These are phyloP conservation scores for Conger conger DNA, from an alignment of 2,113 vertebrate species.

Conservation along the genomic window DNA sequence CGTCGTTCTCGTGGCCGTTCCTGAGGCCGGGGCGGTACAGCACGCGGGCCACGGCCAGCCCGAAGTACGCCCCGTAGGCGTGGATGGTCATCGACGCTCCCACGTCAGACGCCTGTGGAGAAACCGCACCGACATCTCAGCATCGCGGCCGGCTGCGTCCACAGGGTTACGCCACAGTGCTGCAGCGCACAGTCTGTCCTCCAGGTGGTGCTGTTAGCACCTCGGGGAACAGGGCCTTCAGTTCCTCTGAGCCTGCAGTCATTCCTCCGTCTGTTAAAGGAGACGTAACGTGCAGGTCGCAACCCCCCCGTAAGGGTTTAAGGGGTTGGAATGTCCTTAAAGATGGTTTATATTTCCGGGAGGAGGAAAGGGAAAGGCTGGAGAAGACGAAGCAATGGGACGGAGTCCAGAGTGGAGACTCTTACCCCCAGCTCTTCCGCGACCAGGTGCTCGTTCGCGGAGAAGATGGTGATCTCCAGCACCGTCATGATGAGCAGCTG, in stretches of 20 bases:
- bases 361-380: no score
- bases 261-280: background rate
- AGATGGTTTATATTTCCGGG: no score
- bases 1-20: constrained; percentile 77
- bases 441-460: constrained; percentile 83
- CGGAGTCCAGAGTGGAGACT: background rate
- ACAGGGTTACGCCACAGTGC: no score
- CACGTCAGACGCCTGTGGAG: constrained; percentile 79
- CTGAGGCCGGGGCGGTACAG: constrained; percentile 79
- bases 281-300: no score
- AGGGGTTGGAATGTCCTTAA: no score
- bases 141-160: background rate
- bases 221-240: no score
- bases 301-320: no score
- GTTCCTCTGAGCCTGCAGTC: no score
- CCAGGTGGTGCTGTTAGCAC: no score
- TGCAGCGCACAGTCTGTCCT: no score
- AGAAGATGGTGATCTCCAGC: constrained; percentile 84
- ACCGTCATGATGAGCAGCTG: constrained; percentile 92
- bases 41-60: constrained; percentile 78
- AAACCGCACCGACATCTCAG: background rate
- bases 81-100: constrained; percentile 97
- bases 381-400: no score
- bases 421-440: constrained; percentile 61
- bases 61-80: constrained; percentile 92